Base-by-base conservation (phyloP, 2,797 vertebrate species). In the Pteronotus mesoamericanus region DNA sequence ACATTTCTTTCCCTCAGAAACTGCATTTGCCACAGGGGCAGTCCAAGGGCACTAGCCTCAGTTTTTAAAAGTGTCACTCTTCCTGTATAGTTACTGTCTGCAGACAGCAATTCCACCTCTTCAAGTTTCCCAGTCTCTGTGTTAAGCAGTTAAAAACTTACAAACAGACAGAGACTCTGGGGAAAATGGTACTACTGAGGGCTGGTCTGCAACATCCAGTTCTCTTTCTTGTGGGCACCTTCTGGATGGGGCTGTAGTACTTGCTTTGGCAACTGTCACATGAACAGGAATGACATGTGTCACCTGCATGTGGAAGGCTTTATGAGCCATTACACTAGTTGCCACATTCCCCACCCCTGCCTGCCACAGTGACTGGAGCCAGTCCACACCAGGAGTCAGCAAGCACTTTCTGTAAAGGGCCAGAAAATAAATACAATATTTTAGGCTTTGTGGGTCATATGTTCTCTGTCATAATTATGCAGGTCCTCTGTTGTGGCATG, bases 11-110 rank as follows among this genome's bases (percentile, higher is more conserved):
- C 34, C 51, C 44, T 16, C 29, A 89, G 55, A 44, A 9, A 14
- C 29, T 9, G 21, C 0, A 1, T 26, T 24, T 1, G 15, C 44
- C 24, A 21, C 26, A 6, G 0, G 12, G 18, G 19, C 6, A 78
- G 69, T 3, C 55, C 59, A 42, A 21, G 32, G 29, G 29, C 11
- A 2, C 1, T 9, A 12, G 24, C n/a, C 21, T 29, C 0, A 0
- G 9, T 24, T 39, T 57, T 12, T 10, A 22, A 29, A 55, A 15
- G 26, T 32, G 42, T 55, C 1, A 19, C 2, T 14, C 21, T 61
- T 86, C 71, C 42, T 14, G 34, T 32, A 11, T 32, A 34, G 9
- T 29, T 53, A 46, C 22, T 19, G 19, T 39, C 85, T 86, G 19
- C 4, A 21, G 66, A 61, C 19, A 57, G 84, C 42, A 5, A 6